These are phyloP conservation scores for Conger conger DNA, from an alignment of 2,113 vertebrate species.

Conservation along the genomic window DNA sequence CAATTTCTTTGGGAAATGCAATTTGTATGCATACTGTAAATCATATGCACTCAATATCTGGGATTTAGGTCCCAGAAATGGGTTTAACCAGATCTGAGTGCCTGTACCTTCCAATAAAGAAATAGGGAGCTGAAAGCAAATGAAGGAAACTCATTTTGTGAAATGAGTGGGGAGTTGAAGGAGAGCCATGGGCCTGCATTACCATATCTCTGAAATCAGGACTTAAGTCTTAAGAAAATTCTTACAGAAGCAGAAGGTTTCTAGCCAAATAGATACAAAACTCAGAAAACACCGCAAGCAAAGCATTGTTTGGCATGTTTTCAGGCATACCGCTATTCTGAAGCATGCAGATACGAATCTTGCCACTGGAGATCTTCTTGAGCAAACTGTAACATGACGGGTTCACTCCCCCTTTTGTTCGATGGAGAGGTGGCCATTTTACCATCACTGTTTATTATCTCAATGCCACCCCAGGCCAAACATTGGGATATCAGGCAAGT, in stretches of 20 bases:
- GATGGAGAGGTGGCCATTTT: background rate
- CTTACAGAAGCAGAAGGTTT: background rate
- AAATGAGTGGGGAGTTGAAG: background rate
- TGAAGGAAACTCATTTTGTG: constrained; percentile 2
- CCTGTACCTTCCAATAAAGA: background rate
- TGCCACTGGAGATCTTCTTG: background rate
- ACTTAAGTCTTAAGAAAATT: background rate
- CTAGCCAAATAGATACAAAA: background rate
- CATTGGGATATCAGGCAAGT: no score
- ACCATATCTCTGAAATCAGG: background rate
- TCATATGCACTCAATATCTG: background rate
- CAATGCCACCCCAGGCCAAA: background rate
- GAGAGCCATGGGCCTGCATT: background rate
- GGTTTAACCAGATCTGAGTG: constrained; percentile 1
- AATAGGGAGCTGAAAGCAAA: background rate
- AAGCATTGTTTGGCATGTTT: background rate
- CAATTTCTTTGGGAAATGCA: background rate
- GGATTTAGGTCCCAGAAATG: background rate
- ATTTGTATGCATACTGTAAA: background rate
- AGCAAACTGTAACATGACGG: background rate
- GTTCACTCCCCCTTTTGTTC: background rate
- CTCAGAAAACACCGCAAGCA: background rate
- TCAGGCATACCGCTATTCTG: background rate
- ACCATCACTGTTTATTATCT: background rate
- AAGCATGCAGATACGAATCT: background rate